Evolutionary conservation across 2,797 vertebrate genomes (phyloP).

Genomic region (Ptychadena robeensis): DNA sequence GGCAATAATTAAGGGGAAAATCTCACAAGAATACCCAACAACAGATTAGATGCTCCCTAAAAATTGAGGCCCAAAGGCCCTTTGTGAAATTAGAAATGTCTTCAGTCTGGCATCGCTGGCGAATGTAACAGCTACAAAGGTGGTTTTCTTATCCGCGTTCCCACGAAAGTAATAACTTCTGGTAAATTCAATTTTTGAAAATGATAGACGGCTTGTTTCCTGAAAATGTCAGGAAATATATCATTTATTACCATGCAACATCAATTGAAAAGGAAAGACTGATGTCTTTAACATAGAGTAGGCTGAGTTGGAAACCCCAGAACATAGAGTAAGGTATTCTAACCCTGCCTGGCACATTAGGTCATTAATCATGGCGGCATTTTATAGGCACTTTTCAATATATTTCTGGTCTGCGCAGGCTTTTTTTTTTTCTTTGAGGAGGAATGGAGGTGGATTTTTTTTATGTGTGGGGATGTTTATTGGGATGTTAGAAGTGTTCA

Average conservation of each 20-base stretch:
- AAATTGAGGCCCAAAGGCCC: no score
- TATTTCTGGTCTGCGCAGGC: constrained; percentile 34
- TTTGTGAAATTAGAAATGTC: no score
- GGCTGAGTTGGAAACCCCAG: constrained; percentile 11
- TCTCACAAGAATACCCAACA: no score
- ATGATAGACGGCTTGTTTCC: constrained; percentile 37
- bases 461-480: constrained; percentile 55
- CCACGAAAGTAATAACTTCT: constrained; percentile 34
- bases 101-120: constrained; percentile 1
- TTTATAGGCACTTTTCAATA: constrained; percentile 49
- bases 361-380: constrained; percentile 39
- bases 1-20: no score
- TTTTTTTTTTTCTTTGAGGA: constrained; percentile 13
- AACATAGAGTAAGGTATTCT: constrained; percentile 14
- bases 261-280: constrained; percentile 43
- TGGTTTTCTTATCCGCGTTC: constrained; percentile 29
- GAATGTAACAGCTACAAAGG: constrained; percentile 27
- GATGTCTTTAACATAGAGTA: constrained; percentile 30
- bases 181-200: constrained; percentile 46
- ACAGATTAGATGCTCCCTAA: no score
- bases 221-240: constrained; percentile 38
- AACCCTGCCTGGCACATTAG: constrained; percentile 25
- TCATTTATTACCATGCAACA: constrained; percentile 49
- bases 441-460: constrained; percentile 37
- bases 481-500: constrained; percentile 42